phyloP scores from a whole-genome alignment of 2,888 invertebrate species.

The Macrophya alboannulata region DNA sequence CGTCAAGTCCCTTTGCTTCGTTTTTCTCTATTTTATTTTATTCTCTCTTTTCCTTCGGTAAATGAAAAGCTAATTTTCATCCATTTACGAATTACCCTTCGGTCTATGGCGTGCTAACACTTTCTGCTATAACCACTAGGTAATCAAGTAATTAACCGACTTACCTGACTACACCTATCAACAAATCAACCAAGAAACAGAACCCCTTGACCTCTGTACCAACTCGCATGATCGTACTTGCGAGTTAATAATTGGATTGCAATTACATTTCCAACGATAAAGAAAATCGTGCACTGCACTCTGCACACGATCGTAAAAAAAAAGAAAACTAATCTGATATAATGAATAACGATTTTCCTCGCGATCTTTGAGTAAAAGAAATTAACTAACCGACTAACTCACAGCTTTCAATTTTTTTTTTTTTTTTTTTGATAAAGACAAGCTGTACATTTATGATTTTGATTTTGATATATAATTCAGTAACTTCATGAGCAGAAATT shows the following conservation, averaged over 20 bases:
- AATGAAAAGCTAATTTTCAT: not conserved
- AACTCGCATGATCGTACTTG: slow-evolving; percentile 12
- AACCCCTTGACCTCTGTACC: slow-evolving; percentile 34
- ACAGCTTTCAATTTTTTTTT: not conserved
- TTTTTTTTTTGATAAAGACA: not conserved
- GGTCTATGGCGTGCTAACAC: slow-evolving; percentile 33
- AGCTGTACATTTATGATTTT: not conserved
- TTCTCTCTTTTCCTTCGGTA: not conserved
- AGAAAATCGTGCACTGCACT: slow-evolving; percentile 9
- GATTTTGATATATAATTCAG: not conserved
- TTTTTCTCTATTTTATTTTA: not conserved
- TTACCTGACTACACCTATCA: slow-evolving; percentile 35
- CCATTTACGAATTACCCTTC: not conserved
- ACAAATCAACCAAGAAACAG: slow-evolving; percentile 19
- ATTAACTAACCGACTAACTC: not conserved
- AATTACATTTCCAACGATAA: slow-evolving; percentile 38
- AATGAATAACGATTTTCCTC: not conserved
- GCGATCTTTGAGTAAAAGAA: not conserved
- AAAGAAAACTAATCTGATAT: not conserved
- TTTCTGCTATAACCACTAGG: not conserved
- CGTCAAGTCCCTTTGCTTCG: not conserved
- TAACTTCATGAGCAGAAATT: not conserved
- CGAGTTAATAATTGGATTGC: slow-evolving; percentile 45
- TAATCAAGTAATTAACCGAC: slow-evolving; percentile 52
- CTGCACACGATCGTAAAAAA: not conserved